Evolutionary conservation across 1,140 invertebrate species (phyloP).

Genomic region (Drosophila equinoxialis): DNA sequence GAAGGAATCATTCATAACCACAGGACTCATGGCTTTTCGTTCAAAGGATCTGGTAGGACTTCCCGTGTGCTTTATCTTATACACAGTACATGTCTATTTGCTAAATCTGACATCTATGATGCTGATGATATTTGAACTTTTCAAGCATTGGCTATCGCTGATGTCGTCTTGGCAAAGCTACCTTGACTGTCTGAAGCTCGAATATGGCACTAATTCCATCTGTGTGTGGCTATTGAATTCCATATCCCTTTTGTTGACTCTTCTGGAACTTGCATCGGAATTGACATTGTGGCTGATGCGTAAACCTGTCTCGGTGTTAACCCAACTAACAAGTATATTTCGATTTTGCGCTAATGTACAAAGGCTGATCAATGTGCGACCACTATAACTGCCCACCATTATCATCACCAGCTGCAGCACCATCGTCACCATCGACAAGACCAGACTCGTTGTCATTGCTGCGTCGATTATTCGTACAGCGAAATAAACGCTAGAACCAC

Average conservation of each 20-base stretch:
- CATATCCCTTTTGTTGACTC: background rate
- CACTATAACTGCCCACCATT: background rate
- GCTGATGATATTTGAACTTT: constrained; percentile 1
- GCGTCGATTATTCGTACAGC: constrained; percentile 43
- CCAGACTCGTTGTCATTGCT: background rate
- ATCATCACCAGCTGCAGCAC: background rate
- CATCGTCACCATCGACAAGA: background rate
- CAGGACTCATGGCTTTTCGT: no score
- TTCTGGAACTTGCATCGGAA: background rate
- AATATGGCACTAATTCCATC: background rate
- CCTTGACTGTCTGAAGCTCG: background rate
- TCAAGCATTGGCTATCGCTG: background rate
- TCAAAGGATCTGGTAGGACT: constrained; percentile 1
- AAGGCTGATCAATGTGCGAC: constrained; percentile 33
- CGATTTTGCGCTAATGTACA: constrained; percentile 16
- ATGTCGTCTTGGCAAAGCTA: background rate
- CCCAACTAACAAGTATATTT: constrained; percentile 1
- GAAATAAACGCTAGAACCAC: constrained; percentile 53
- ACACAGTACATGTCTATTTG: constrained; percentile 28
- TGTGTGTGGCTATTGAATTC: no score
- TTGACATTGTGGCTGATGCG: background rate
- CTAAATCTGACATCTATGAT: constrained; percentile 16
- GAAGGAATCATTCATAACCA: no score
- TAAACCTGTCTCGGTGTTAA: background rate
- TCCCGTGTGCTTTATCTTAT: constrained; percentile 15